phyloP scores from a whole-genome alignment of 2,113 vertebrate genomes.

The Scalopus aquaticus region DNA sequence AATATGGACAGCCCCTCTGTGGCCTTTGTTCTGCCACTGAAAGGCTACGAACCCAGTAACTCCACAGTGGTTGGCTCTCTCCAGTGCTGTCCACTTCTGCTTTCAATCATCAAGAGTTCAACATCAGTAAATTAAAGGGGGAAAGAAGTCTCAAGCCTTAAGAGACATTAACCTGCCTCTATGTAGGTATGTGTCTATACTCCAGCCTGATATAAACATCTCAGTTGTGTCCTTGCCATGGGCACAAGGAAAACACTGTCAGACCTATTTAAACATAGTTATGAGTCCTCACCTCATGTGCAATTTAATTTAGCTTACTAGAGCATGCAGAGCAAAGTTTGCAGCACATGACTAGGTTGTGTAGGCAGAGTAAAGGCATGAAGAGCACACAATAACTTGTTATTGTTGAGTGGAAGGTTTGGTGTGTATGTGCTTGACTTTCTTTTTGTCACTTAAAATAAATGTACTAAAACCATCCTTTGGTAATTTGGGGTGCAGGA shows the following conservation, averaged over 20 bases:
- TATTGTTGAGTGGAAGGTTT: neutral
- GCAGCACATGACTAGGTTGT: neutral
- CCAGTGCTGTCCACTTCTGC: neutral
- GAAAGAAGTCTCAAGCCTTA: neutral
- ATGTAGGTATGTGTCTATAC: neutral
- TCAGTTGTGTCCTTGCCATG: neutral
- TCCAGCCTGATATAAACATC: neutral
- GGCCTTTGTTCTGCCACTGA: neutral
- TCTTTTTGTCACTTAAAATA: neutral
- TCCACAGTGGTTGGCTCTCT: conserved; percentile 34
- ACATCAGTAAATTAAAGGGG: neutral
- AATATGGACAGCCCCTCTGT: neutral
- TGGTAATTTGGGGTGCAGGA: neutral
- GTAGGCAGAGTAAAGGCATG: neutral
- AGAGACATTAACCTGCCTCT: neutral
- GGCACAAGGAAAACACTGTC: neutral
- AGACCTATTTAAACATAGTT: neutral
- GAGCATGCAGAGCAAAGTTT: neutral
- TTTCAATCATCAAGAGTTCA: neutral
- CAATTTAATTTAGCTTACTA: conserved; percentile 12
- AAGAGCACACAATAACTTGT: neutral
- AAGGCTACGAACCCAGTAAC: neutral
- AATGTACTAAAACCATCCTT: neutral
- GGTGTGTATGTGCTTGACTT: neutral
- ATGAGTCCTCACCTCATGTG: neutral